A percentile compares a stretch with the other conserved stretches of the same genome.
Evolutionary conservation across 2,888 invertebrate species (phyloP).

Genomic region (Brenthis ino): DNA sequence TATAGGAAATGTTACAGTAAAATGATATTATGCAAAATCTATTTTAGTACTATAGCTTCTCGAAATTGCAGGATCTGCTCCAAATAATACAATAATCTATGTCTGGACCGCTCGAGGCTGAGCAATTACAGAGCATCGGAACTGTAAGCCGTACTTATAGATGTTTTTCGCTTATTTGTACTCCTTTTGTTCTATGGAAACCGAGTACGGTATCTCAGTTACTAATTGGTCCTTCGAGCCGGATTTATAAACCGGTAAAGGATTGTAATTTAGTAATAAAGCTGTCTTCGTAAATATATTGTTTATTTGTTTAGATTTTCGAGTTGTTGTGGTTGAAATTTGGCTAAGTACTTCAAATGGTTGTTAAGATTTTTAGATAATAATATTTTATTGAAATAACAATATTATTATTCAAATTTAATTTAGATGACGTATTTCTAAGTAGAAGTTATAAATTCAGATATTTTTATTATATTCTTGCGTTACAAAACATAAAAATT

Average conservation of each 20-base stretch:
- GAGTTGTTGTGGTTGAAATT: constrained; percentile 21
- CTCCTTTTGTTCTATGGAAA: constrained; percentile 60
- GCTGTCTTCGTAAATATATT: constrained; percentile 32
- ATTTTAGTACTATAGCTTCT: not conserved
- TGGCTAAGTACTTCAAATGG: constrained; percentile 10
- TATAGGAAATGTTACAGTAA: too few relatives aligned
- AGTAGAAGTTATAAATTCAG: too few relatives aligned
- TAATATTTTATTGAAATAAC: not conserved
- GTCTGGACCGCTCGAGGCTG: constrained; percentile 57
- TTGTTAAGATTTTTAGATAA: constrained; percentile 6
- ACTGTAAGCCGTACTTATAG: constrained; percentile 67
- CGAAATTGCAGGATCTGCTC: not conserved
- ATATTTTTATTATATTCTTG: too few relatives aligned
- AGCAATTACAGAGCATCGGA: constrained; percentile 69
- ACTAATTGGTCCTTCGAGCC: constrained; percentile 69
- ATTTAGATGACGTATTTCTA: too few relatives aligned
- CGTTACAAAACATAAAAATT: too few relatives aligned
- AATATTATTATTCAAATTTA: not conserved
- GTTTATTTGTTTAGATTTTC: constrained; percentile 27
- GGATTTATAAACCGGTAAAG: constrained; percentile 52
- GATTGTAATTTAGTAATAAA: constrained; percentile 47
- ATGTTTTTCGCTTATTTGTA: constrained; percentile 71
- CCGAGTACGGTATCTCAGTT: constrained; percentile 64
- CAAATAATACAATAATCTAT: constrained; percentile 36
- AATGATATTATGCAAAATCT: too few relatives aligned